Evolutionary conservation across 1,140 invertebrate species (phyloP), one percentile per base, ranked within the genome.

Genomic region (Chionoecetes opilio): DNA sequence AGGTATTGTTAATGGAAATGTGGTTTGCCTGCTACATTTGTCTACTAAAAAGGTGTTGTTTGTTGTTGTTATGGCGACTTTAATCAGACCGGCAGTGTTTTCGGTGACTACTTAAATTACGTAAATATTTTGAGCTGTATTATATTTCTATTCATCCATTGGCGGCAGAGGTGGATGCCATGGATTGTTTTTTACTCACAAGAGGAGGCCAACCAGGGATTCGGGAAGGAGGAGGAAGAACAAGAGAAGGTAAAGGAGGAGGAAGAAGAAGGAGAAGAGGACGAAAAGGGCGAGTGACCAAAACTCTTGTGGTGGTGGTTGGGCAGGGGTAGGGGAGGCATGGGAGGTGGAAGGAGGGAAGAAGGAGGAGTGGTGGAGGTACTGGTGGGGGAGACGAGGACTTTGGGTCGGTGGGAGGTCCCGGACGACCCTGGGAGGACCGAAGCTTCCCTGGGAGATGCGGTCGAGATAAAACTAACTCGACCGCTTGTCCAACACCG

Each of bases 381-480:
- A 63, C 5, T 41, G 38, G 3, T 3, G 38, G 53, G 63, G 41
- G 31, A 53, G 46, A 29, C 6, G 46, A 41, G 35, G 31, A 32
- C 46, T 32, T 63, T 21, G 90, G 46, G 63, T 91, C 63, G 32
- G 91, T 82, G 37, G 91, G 82, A 38, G 75, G 91, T 92, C 82
- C 38, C n/a, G 35, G 82, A 8, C 38, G 82, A 29, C 75, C 75
- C 75, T 84, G 91, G 46, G 31, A 35, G 21, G 92, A 53, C 84
- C 29, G 37, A 38, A 75, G 63, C 63, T 85, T 88, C 46, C 85
- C 85, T 87, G 21, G 38, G 84, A 88, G 92, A 93, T 93, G 92
- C 29, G 41, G 32, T 84, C 85, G 21, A 29, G 92, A 93, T 93
- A 93, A 92, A 46, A 82, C 85, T 88, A 93, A 88, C 92, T 93